Base-by-base conservation (phyloP, 2,797 vertebrate genomes). In the Dendrocincla tyrannina region DNA sequence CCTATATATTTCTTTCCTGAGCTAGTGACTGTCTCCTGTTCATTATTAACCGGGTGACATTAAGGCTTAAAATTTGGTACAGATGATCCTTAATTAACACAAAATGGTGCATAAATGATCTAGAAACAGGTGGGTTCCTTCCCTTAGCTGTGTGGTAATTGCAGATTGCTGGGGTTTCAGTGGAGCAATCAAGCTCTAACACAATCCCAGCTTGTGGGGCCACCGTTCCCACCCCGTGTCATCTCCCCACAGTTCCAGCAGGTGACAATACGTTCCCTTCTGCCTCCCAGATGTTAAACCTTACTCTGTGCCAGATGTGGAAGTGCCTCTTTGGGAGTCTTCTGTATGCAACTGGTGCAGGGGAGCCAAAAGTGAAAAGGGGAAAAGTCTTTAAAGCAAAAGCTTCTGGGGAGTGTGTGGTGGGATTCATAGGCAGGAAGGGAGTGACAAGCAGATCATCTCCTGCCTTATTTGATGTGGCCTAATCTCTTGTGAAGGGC, bases 71-170 rank as follows among this genome's bases (percentile, higher is more conserved):
- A 92, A 89, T 79, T 90, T 53, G 47, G 46, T 85, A 11, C 50
- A 60, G 77, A 42, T 60, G 83, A 87, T 91, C 85, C 20, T 85
- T 93, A 91, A 94, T 95, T 92, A 93, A 79, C 67, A 50, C 13
- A 50, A 90, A 93, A 85, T 80, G 74, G 70, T 81, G 32, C 67
- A 37, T 84, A 91, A 91, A 94, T 76, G 79, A 75, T 44, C 7
- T 50, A 22, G 62, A 84, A 91, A 60, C 84, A 91, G 87, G 91
- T 92, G 91, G 77, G 42, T 58, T 90, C 49, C 70, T 88, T 76
- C 81, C 77, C 72, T 85, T 32, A 27, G 63, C 85, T 63, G 13
- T 10, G 32, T 30, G 63, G 3, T 81, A 81, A 55, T 62, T 83
- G 60, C 59, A 16, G 2, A 8, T 9, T 33, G 60, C 83, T 30